Conservation (phyloP, 2,113 vertebrate species). For the Xyrauchen texanus region DNA sequence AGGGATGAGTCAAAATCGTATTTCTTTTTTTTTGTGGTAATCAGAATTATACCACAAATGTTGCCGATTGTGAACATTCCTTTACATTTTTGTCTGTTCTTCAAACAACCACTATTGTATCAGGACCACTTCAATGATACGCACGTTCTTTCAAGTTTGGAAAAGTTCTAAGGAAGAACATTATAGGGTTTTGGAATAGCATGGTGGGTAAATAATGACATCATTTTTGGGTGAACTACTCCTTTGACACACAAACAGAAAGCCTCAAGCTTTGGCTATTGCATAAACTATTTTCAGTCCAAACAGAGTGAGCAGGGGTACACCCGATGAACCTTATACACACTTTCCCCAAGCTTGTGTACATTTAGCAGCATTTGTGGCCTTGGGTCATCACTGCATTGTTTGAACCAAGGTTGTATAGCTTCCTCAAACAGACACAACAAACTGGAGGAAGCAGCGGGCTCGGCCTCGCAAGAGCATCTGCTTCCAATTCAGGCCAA, state of each 20-base stretch:
- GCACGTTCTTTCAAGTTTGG: too few species aligned
- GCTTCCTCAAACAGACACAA: slow-evolving; percentile 58
- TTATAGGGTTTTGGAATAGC: too few species aligned
- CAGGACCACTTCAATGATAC: too few species aligned
- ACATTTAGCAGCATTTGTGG: slow-evolving; percentile 46
- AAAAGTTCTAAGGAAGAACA: too few species aligned
- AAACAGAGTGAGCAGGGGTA: background rate
- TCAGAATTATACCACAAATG: too few species aligned
- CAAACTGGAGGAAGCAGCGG: slow-evolving; percentile 16
- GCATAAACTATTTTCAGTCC: background rate
- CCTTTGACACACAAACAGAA: background rate
- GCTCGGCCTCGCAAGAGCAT: slow-evolving; percentile 32
- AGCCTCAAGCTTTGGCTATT: background rate
- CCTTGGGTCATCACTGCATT: slow-evolving; percentile 36
- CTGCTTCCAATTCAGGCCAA: slow-evolving; percentile 52
- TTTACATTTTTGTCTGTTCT: too few species aligned
- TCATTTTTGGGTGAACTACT: too few species aligned
- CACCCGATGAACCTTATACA: slow-evolving; percentile 37
- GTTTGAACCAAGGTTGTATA: slow-evolving; percentile 49
- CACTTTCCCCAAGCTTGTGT: slow-evolving; percentile 21
- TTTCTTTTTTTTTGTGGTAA: too few species aligned
- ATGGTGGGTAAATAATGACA: too few species aligned
- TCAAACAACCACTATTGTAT: too few species aligned
- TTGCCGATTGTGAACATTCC: too few species aligned
- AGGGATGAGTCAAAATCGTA: too few species aligned